Evolutionary conservation across 2,113 vertebrate species (phyloP).

Genomic region (Pomatostomus ruficeps): DNA sequence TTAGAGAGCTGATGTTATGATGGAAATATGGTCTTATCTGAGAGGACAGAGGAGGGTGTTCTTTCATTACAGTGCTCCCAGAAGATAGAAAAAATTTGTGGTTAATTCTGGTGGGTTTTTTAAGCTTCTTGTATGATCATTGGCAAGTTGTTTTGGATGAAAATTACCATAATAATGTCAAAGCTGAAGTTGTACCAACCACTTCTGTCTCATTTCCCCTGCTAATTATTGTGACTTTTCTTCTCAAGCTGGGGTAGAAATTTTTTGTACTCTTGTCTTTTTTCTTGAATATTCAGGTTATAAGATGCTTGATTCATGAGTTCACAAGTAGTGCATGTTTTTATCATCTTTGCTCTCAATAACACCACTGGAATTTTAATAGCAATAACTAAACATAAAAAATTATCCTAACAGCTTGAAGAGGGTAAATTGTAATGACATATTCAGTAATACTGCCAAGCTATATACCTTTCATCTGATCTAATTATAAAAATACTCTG

Average conservation of each 20-base stretch:
- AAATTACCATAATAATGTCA: neutral
- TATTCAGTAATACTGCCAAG: neutral
- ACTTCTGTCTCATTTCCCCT: neutral
- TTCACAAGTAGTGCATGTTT: neutral
- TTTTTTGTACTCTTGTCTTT: neutral
- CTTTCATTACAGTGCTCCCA: neutral
- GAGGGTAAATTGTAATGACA: neutral
- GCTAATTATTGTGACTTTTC: neutral
- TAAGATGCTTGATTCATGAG: neutral
- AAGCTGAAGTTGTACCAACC: neutral
- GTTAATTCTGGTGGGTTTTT: neutral
- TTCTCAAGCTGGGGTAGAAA: neutral
- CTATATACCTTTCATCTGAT: neutral
- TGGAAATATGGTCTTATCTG: neutral
- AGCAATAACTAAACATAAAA: neutral
- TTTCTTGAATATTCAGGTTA: neutral
- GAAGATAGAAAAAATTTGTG: neutral
- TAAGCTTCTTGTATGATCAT: neutral
- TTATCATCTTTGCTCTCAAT: neutral
- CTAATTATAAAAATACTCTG: neutral
- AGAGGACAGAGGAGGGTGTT: neutral
- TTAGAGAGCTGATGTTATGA: neutral
- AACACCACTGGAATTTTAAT: neutral
- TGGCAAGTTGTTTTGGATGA: neutral
- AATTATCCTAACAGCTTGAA: neutral